Percentiles rank a stretch among this genome's conserved stretches.
phyloP scores from a whole-genome alignment of 2,888 invertebrate species.

The Macrosoma leucophasiata region DNA sequence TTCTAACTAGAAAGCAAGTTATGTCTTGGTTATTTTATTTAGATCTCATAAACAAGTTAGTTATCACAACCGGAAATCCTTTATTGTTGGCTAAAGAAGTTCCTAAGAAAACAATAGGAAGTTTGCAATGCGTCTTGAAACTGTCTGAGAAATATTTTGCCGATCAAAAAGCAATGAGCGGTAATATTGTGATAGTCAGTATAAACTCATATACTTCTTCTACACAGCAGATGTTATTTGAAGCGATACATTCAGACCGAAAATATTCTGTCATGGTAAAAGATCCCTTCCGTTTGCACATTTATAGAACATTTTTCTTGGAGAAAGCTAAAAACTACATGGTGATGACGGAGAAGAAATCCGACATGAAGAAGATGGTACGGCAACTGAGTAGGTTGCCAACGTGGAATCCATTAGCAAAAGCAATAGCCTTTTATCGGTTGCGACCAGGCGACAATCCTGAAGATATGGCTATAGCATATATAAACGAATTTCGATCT shows the following conservation, averaged over 20 bases:
- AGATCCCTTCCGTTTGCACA: slow-evolving; percentile 64
- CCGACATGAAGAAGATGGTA: slow-evolving; percentile 61
- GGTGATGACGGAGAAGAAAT: slow-evolving; percentile 67
- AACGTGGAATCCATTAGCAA: slow-evolving; percentile 71
- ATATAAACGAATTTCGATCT: slow-evolving; percentile 56
- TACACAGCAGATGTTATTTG: slow-evolving; percentile 55
- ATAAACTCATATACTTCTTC: slow-evolving; percentile 61
- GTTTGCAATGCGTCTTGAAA: slow-evolving; percentile 68
- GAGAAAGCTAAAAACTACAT: slow-evolving; percentile 74
- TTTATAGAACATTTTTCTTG: slow-evolving; percentile 69
- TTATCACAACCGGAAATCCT: slow-evolving; percentile 41
- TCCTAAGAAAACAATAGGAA: slow-evolving; percentile 54
- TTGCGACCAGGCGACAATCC: slow-evolving; percentile 42
- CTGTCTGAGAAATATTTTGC: slow-evolving; percentile 71
- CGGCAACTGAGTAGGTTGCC: slow-evolving; percentile 63
- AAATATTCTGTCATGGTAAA: slow-evolving; percentile 72
- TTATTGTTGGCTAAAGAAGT: slow-evolving; percentile 52
- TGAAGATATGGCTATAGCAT: slow-evolving; percentile 43
- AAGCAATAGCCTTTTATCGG: slow-evolving; percentile 62
- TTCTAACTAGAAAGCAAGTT: no score
- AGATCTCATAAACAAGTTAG: no score
- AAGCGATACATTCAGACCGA: slow-evolving; percentile 61
- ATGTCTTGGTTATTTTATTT: no score
- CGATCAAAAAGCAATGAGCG: slow-evolving; percentile 66
- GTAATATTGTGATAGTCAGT: slow-evolving; percentile 68